Evolutionary conservation across 2,113 vertebrate species (phyloP).

Genomic region (Okapia johnstoni): DNA sequence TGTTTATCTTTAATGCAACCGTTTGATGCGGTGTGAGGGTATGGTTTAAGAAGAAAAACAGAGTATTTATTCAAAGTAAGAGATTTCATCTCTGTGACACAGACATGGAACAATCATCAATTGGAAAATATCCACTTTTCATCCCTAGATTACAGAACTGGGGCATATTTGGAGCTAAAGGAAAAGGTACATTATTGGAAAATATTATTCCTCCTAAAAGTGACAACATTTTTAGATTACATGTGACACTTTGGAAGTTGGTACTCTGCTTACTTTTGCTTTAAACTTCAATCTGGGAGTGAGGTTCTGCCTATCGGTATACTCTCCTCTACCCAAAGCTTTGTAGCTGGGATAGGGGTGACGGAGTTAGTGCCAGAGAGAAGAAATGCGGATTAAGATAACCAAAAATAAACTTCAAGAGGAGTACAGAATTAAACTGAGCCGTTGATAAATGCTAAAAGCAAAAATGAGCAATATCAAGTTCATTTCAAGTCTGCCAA

Average conservation of each 20-base stretch:
- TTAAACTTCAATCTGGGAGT: not conserved
- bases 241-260: not conserved
- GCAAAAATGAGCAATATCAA: not conserved
- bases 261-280: not conserved
- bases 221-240: not conserved
- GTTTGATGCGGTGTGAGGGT: rapidly evolving
- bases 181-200: not conserved
- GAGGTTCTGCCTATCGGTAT: not conserved
- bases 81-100: not conserved
- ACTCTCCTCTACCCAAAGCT: not conserved
- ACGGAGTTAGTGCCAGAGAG: not conserved
- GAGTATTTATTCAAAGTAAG: not conserved
- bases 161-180: not conserved
- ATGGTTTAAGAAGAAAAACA: not conserved
- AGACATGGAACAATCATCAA: not conserved
- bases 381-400: not conserved
- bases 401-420: not conserved
- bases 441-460: not conserved
- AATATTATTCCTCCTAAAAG: not conserved
- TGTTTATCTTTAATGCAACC: not conserved
- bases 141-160: not conserved
- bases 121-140: not conserved
- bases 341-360: not conserved
- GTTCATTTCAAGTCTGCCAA: not conserved
- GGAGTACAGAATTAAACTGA: not conserved